These are phyloP conservation scores for Scytalopus superciliaris DNA, from an alignment of 2,113 vertebrate genomes.

Conservation along the genomic window DNA sequence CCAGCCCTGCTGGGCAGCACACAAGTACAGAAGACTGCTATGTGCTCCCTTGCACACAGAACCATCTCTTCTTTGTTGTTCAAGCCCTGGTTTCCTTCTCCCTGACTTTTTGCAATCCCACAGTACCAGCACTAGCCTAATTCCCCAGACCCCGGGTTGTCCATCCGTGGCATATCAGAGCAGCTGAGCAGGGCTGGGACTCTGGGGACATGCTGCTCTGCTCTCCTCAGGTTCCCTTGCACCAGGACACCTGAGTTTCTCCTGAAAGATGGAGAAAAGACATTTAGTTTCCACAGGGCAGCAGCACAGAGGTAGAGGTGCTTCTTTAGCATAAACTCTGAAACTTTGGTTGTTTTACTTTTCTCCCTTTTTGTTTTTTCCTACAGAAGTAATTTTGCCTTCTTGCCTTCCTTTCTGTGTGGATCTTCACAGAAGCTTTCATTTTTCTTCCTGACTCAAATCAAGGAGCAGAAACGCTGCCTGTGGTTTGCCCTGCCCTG, in stretches of 20 bases:
- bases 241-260: not conserved
- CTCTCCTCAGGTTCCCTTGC: not conserved
- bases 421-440: not conserved
- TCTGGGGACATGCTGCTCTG: not conserved
- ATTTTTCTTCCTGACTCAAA: not conserved
- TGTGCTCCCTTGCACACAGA: not conserved
- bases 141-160: fast-evolving
- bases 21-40: not conserved
- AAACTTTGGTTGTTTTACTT: not conserved
- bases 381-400: not conserved
- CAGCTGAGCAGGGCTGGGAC: not conserved
- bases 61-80: not conserved
- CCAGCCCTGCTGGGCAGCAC: not conserved
- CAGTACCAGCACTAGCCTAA: not conserved
- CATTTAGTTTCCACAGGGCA: not conserved
- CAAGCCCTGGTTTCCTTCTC: not conserved
- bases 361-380: not conserved
- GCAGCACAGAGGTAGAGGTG: not conserved
- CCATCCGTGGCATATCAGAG: not conserved
- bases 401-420: not conserved
- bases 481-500: not conserved
- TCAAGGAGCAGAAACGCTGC: not conserved
- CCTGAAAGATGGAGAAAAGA: not conserved
- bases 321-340: not conserved
- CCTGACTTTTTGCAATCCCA: not conserved